Percentiles rank a stretch among this genome's conserved stretches.
phyloP scores from a whole-genome alignment of 1,140 invertebrate species.

The Drosophila carrolli region DNA sequence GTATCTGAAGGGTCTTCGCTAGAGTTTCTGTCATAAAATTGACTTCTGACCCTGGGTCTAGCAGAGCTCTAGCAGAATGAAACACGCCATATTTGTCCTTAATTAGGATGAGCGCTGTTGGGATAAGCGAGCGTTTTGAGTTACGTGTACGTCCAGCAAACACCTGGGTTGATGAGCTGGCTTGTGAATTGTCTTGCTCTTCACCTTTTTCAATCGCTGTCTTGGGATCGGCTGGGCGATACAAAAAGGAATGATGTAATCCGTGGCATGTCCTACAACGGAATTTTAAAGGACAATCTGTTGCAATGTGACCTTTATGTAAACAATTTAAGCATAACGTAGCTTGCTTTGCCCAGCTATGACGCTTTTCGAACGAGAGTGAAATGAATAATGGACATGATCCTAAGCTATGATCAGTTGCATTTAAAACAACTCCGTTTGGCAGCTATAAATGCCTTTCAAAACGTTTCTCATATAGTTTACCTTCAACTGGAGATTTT shows the following conservation, averaged over 20 bases:
- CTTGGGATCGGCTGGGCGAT: neutral
- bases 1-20: too few species aligned
- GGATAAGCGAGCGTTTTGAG: neutral
- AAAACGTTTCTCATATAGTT: neutral
- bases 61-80: neutral
- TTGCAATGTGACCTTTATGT: neutral
- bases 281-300: neutral
- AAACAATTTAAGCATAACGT: conserved; percentile 2
- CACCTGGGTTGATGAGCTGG: conserved; percentile 3
- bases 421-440: neutral
- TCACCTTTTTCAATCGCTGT: neutral
- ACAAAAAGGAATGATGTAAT: neutral
- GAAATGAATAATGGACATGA: neutral
- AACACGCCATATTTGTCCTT: conserved; percentile 1
- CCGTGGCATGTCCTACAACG: neutral
- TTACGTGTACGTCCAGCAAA: neutral
- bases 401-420: too few species aligned
- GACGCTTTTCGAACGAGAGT: neutral
- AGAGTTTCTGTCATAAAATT: too few species aligned
- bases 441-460: neutral
- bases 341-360: neutral
- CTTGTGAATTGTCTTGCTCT: neutral
- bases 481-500: neutral
- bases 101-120: conserved; percentile 2
- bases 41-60: neutral